A percentile compares a stretch with the other conserved stretches of the same genome.
These are phyloP conservation scores for Graphium colonna DNA, from an alignment of 2,888 invertebrate genomes.

Conservation along the genomic window DNA sequence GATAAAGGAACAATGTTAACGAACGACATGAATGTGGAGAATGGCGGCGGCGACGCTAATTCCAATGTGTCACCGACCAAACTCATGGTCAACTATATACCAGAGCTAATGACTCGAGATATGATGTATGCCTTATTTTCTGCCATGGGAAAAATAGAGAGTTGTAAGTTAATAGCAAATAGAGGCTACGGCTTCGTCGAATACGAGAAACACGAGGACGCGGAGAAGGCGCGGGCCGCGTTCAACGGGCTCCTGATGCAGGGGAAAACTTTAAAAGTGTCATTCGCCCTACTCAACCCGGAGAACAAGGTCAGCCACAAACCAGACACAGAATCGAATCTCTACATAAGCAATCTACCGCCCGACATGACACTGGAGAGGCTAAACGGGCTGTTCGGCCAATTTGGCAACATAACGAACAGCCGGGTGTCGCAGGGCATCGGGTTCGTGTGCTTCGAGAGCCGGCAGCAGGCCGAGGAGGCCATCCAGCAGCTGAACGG, in stretches of 20 bases:
- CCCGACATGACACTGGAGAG: slow-evolving; percentile 76
- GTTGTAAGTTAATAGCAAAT: slow-evolving; percentile 75
- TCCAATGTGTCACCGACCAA: slow-evolving; percentile 79
- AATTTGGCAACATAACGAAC: slow-evolving; percentile 71
- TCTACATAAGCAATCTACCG: slow-evolving; percentile 76
- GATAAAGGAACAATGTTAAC: slow-evolving; percentile 66
- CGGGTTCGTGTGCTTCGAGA: slow-evolving; percentile 74
- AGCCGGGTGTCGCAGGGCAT: slow-evolving; percentile 76
- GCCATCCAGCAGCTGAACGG: slow-evolving; percentile 72
- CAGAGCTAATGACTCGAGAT: slow-evolving; percentile 76
- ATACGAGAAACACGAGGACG: slow-evolving; percentile 76
- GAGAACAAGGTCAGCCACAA: slow-evolving; percentile 75
- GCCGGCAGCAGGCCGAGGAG: slow-evolving; percentile 68
- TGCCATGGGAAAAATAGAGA: slow-evolving; percentile 76
- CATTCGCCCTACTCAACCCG: slow-evolving; percentile 75
- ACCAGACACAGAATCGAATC: slow-evolving; percentile 74
- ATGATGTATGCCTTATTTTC: slow-evolving; percentile 79
- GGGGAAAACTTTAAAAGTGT: slow-evolving; percentile 75
- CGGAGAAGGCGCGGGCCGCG: slow-evolving; percentile 74
- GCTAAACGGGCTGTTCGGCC: slow-evolving; percentile 65
- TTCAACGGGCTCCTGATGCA: slow-evolving; percentile 78
- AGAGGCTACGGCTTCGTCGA: slow-evolving; percentile 77
- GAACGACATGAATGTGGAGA: slow-evolving; percentile 71
- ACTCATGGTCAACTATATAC: slow-evolving; percentile 80
- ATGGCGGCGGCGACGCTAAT: slow-evolving; percentile 78